Evolutionary conservation across 2,888 invertebrate genomes (phyloP).

Genomic region (Campoplex nolae): DNA sequence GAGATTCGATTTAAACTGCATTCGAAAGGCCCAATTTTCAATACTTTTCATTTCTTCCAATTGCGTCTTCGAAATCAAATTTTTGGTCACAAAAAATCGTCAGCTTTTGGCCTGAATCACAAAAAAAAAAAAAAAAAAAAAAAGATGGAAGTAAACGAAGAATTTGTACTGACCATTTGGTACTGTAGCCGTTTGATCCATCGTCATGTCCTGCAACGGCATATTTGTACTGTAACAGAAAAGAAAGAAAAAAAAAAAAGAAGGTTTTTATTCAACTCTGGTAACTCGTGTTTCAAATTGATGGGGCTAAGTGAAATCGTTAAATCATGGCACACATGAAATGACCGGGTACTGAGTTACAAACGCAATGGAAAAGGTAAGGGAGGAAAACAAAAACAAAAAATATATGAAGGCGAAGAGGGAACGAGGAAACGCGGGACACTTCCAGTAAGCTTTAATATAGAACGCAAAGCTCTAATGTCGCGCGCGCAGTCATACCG

Average conservation of each 20-base stretch:
- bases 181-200: constrained; percentile 77
- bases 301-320: constrained; percentile 1
- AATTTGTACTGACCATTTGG: constrained; percentile 76
- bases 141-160: neutral
- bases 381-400: neutral
- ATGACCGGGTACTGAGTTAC: neutral
- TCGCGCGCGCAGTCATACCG: constrained; percentile 42
- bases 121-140: neutral
- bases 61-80: too few relatives aligned
- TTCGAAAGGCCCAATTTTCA: neutral
- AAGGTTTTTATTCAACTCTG: neutral
- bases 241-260: constrained; percentile 27
- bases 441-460: constrained; percentile 81
- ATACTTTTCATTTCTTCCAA: neutral
- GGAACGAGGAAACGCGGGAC: constrained; percentile 72
- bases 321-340: constrained; percentile 11
- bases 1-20: too few relatives aligned
- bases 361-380: constrained; percentile 3
- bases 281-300: neutral
- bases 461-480: constrained; percentile 74
- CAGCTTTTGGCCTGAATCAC: neutral
- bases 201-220: constrained; percentile 79
- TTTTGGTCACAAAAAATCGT: too few relatives aligned
- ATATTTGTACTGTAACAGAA: constrained; percentile 79
- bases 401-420: constrained; percentile 2